These are phyloP conservation scores for Trachops cirrhosus DNA, from an alignment of 2,797 vertebrate species.

Conservation along the genomic window DNA sequence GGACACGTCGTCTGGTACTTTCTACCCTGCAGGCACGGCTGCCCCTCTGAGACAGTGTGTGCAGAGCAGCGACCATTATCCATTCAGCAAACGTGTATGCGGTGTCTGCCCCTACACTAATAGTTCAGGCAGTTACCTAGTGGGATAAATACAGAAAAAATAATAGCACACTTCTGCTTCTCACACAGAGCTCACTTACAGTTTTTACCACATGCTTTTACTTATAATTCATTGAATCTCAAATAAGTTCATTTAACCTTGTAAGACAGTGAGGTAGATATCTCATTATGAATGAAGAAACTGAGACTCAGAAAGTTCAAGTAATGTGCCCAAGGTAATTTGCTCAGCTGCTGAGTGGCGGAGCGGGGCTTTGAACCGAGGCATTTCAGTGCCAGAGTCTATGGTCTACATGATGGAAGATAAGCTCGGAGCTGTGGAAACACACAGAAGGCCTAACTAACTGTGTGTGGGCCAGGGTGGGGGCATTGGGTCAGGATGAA, in stretches of 20 bases:
- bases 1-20: not conserved
- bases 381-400: not conserved
- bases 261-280: not conserved
- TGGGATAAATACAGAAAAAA: not conserved
- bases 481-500: not conserved
- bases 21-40: not conserved
- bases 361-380: not conserved
- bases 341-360: not conserved
- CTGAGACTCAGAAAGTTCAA: not conserved
- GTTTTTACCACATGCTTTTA: not conserved
- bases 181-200: not conserved
- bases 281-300: not conserved
- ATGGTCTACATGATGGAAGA: not conserved
- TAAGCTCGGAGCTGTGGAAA: not conserved
- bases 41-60: not conserved
- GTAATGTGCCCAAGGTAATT: not conserved
- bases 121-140: not conserved
- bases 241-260: not conserved
- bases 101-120: not conserved
- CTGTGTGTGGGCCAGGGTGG: not conserved
- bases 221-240: not conserved
- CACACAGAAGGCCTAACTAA: not conserved
- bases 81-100: not conserved
- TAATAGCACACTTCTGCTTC: not conserved
- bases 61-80: not conserved